phyloP scores from a whole-genome alignment of 2,113 vertebrate genomes.

The Diglossa brunneiventris region DNA sequence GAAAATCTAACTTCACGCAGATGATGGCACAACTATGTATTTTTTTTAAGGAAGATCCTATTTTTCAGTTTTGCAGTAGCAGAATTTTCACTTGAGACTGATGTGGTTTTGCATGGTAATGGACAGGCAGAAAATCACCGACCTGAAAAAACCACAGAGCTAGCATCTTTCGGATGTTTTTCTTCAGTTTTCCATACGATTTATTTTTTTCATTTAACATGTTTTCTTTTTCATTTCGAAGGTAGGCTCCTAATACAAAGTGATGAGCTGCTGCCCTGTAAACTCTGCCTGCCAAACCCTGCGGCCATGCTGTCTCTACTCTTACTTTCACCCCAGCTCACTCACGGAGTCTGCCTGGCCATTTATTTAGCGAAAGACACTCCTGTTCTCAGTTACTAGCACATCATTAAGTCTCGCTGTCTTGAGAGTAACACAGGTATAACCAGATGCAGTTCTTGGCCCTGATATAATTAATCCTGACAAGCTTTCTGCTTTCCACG shows the following conservation, averaged over 20 bases:
- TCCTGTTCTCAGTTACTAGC: constrained; percentile 50
- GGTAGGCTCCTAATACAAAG: constrained; percentile 27
- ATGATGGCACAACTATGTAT: neutral
- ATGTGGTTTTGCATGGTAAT: neutral
- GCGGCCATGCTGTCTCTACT: constrained; percentile 18
- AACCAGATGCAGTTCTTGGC: constrained; percentile 36
- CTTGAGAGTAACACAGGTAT: constrained; percentile 21
- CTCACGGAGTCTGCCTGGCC: constrained; percentile 17
- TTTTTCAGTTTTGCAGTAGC: neutral
- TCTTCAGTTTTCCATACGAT: constrained; percentile 53
- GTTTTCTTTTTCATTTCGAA: constrained; percentile 53
- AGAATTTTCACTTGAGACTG: neutral
- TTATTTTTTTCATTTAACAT: constrained; percentile 56
- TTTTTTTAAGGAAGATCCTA: neutral
- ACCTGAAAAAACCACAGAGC: constrained; percentile 42
- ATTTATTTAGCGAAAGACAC: constrained; percentile 15
- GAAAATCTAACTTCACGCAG: neutral
- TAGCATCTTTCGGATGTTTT: constrained; percentile 62
- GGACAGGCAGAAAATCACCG: constrained; percentile 28
- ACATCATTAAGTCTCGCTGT: neutral
- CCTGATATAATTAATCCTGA: constrained; percentile 32
- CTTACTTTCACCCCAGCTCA: constrained; percentile 11
- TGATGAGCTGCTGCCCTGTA: constrained; percentile 54
- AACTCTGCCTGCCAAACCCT: constrained; percentile 34
- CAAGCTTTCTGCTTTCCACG: neutral